Evolutionary conservation across 2,113 vertebrate genomes (phyloP).

Genomic region (Rhinopomastus cyanomelas): DNA sequence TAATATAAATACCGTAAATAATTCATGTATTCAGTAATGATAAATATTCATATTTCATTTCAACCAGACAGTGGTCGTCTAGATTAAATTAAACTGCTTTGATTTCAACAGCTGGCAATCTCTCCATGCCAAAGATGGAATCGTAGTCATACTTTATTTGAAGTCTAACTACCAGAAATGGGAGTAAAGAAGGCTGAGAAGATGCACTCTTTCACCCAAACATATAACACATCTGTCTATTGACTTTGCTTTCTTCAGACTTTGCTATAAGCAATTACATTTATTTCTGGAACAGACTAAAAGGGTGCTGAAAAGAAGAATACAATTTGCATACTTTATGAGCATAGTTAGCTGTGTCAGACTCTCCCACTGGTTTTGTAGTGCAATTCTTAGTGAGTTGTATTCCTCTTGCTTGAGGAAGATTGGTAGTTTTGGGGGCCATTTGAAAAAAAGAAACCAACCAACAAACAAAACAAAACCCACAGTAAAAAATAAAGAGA

Average conservation of each 20-base stretch:
- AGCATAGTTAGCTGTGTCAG: slow-evolving; percentile 35
- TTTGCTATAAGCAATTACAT: slow-evolving; percentile 28
- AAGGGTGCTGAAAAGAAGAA: slow-evolving; percentile 51
- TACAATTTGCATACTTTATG: slow-evolving; percentile 48
- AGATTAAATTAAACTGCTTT: slow-evolving; percentile 55
- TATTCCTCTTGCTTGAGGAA: background rate
- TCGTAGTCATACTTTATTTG: slow-evolving; percentile 39
- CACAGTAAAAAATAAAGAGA: background rate
- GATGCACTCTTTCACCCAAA: slow-evolving; percentile 2
- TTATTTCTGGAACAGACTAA: slow-evolving; percentile 36
- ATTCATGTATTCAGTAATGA: slow-evolving; percentile 55
- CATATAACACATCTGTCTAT: slow-evolving; percentile 14
- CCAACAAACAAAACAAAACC: background rate
- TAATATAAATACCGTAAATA: slow-evolving; percentile 63
- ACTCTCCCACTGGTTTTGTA: background rate
- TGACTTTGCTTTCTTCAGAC: slow-evolving; percentile 20
- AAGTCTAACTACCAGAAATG: slow-evolving; percentile 9
- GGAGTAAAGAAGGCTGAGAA: background rate
- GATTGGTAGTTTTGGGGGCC: background rate
- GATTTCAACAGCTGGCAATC: slow-evolving; percentile 58
- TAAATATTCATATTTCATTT: slow-evolving; percentile 70
- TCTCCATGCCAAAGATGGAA: slow-evolving; percentile 47
- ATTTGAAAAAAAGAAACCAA: background rate
- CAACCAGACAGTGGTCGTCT: slow-evolving; percentile 44
- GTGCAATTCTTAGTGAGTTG: slow-evolving; percentile 16